Base-by-base conservation (phyloP, 2,797 vertebrate genomes). In the Enteromius trimaculatus region DNA sequence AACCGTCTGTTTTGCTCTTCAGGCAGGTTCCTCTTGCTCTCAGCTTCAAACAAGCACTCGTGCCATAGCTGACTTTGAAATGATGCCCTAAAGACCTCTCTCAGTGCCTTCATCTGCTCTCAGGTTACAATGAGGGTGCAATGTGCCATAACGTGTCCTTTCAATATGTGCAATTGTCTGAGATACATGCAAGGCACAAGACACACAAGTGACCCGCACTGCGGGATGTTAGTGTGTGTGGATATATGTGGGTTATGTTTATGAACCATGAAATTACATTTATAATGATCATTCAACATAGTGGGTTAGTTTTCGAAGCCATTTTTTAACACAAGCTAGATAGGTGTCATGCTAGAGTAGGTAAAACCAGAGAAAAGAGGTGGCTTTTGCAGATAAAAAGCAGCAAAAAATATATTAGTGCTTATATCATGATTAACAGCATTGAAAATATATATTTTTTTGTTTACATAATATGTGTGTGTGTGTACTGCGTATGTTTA, bases 231-330 rank as follows among this genome's bases (percentile, higher is more conserved):
- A n/a, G 42, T 71, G 65, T 49, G 37, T 82, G 44, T 66, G 51
- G 44, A 82, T 76, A 72, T 26, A 55, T 78, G 68, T 29, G 58
- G 34, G 51, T 44, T 79, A 65, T 70, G 26, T 65, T 85, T 66
- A 78, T 72, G 80, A 82, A 55, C 55, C 79, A 82, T 79, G 80
- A 82, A 79, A 85, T 82, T 74, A 51, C 37, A 71, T 82, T 86
- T 82, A 23, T 85, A 72, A 79, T 65, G 60, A 82, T 79, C 75
- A 37, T 68, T 51, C 42, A 77, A 69, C 64, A n/a, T 69, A 21
- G 51, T 42, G 49, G 31, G 71, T 62, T 84, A 29, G 26, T 44
- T 79, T 58, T 37, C n/a, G 66, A 70, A 21, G 65, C 58, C 44
- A 42, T 68, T 65, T 64, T 76, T 44, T 42, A 42, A 51, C 34